These are phyloP conservation scores for Ctenoplectra terminalis DNA, from an alignment of 1,140 invertebrate species.

Conservation along the genomic window DNA sequence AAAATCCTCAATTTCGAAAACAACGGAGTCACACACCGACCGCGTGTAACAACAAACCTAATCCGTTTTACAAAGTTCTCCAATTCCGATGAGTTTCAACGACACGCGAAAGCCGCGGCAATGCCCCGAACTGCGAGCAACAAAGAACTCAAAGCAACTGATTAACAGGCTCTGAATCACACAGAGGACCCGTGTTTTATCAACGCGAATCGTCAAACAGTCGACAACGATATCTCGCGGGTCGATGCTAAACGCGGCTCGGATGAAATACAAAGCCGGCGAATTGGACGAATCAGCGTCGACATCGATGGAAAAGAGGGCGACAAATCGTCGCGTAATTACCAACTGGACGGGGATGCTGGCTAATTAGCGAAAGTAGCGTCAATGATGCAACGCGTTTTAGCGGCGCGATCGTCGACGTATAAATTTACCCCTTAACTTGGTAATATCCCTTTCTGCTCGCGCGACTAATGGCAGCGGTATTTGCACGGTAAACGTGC, in stretches of 20 bases:
- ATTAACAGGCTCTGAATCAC: background rate
- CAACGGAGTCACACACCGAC: background rate
- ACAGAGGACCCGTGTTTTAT: background rate
- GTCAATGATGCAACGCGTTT: conserved; percentile 29
- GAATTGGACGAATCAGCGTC: background rate
- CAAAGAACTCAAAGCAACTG: background rate
- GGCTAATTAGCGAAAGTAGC: conserved; percentile 37
- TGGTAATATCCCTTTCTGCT: conserved; percentile 55
- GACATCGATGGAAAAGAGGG: background rate
- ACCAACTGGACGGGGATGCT: background rate
- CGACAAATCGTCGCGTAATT: conserved; percentile 25
- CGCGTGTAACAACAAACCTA: background rate
- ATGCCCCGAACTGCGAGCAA: background rate
- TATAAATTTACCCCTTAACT: conserved; percentile 51
- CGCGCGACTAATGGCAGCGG: conserved; percentile 38
- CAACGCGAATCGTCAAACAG: background rate
- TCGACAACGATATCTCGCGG: background rate
- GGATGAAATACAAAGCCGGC: background rate
- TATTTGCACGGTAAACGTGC: conserved; percentile 59
- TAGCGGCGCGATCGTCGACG: conserved; percentile 20
- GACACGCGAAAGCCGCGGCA: background rate
- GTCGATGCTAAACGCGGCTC: no score
- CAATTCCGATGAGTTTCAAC: background rate
- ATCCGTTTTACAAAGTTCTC: background rate
- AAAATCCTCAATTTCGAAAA: background rate